Evolutionary conservation across 2,797 vertebrate genomes (phyloP).

Genomic region (Podarcis siculus): DNA sequence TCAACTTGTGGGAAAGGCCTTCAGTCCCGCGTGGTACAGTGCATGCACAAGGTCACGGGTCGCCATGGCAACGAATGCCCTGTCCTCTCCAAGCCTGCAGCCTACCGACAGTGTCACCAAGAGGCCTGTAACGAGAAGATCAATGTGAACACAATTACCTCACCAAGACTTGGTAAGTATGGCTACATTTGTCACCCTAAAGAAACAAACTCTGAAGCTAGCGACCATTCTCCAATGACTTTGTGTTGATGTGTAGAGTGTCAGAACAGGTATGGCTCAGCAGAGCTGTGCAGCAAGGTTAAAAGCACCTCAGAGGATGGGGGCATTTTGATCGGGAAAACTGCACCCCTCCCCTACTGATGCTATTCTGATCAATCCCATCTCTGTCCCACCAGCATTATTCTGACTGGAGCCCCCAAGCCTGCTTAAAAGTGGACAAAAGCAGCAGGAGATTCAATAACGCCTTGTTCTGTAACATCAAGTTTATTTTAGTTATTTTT

Average conservation of each 20-base stretch:
- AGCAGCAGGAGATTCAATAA: background rate
- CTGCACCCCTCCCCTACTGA: background rate
- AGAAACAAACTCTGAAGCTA: background rate
- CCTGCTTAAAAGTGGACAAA: background rate
- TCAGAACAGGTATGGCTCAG: background rate
- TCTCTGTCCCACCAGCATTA: background rate
- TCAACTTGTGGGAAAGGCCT: slow-evolving; percentile 94
- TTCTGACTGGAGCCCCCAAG: background rate
- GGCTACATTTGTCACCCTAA: background rate
- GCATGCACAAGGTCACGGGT: slow-evolving; percentile 95
- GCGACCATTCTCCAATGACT: too few species aligned
- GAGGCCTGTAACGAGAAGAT: slow-evolving; percentile 89
- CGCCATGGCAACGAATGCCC: slow-evolving; percentile 93
- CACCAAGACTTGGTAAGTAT: slow-evolving; percentile 92
- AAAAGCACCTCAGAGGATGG: background rate
- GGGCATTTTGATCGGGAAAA: background rate
- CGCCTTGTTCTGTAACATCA: background rate
- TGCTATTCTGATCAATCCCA: too few species aligned
- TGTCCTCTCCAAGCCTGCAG: slow-evolving; percentile 82
- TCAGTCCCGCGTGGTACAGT: slow-evolving; percentile 95
- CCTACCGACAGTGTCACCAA: slow-evolving; percentile 92
- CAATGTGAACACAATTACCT: slow-evolving; percentile 95
- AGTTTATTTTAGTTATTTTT: too few species aligned
- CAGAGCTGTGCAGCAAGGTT: background rate
- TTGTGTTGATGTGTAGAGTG: background rate